phyloP scores from a whole-genome alignment of 2,797 vertebrate species.

The Acanthis flammea region DNA sequence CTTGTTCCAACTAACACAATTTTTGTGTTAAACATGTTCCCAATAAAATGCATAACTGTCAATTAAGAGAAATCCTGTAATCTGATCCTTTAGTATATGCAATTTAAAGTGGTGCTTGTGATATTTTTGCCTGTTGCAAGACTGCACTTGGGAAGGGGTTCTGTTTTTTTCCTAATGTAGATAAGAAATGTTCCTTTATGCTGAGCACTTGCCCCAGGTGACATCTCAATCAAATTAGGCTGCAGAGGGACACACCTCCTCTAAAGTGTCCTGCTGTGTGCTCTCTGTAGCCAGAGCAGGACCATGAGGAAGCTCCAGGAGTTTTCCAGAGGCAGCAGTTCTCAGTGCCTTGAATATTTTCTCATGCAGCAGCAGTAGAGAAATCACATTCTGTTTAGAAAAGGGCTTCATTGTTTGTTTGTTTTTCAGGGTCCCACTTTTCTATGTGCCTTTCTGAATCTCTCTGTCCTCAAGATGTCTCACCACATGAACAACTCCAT shows the following conservation, averaged over 20 bases:
- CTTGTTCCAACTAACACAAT: constrained; percentile 35
- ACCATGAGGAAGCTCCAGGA: not conserved
- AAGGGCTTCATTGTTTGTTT: not conserved
- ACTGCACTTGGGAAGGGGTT: not conserved
- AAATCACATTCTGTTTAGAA: not conserved
- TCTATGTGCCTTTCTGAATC: not conserved
- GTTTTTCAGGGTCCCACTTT: constrained; percentile 17
- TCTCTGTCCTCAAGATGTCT: not conserved
- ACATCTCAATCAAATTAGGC: not conserved
- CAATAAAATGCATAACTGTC: constrained; percentile 47
- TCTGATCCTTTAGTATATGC: not conserved
- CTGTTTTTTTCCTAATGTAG: not conserved
- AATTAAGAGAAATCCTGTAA: constrained; percentile 50
- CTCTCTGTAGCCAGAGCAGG: not conserved
- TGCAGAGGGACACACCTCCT: not conserved
- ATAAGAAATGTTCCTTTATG: constrained; percentile 3
- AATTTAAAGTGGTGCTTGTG: not conserved
- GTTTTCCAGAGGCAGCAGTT: not conserved
- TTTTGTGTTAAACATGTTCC: constrained; percentile 39
- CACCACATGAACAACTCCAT: constrained; percentile 36
- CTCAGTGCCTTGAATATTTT: not conserved
- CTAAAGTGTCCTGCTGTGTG: not conserved
- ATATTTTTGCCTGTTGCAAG: not conserved
- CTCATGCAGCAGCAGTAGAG: not conserved
- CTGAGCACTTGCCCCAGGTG: not conserved